Evolutionary conservation across 2,113 vertebrate species (phyloP).

Genomic region (Poeciliopsis retropinna): DNA sequence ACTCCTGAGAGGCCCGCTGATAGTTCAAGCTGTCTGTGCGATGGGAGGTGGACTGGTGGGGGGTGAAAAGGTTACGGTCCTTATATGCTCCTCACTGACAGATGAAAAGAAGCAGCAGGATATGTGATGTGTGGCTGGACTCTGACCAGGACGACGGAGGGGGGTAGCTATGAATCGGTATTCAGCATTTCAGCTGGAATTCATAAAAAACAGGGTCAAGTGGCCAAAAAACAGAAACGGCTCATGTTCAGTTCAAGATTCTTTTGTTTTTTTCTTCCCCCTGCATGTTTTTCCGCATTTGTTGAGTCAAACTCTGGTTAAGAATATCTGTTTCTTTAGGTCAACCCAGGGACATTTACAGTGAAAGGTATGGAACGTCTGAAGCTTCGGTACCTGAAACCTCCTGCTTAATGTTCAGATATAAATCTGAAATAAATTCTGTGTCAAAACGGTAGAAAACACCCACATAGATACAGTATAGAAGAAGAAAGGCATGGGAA

Average conservation of each 20-base stretch:
- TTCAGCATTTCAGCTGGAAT: not conserved
- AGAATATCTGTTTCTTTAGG: not conserved
- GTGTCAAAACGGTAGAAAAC: not conserved
- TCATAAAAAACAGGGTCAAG: not conserved
- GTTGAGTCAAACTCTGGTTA: not conserved
- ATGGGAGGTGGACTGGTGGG: not conserved
- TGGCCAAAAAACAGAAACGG: not conserved
- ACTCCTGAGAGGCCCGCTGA: conserved; percentile 13
- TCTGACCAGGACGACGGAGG: not conserved
- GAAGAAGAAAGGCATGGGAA: not conserved
- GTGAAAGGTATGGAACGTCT: not conserved
- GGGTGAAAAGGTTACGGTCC: conserved; percentile 12
- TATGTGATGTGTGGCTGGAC: not conserved
- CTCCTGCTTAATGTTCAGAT: no score
- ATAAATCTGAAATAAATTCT: no score
- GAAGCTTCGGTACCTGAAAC: not conserved
- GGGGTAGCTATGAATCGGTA: not conserved
- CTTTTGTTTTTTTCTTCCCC: no score
- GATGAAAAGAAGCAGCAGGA: conserved; percentile 35
- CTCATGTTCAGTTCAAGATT: not conserved
- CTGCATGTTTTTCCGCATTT: not conserved
- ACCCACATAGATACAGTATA: not conserved
- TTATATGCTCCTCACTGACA: conserved; percentile 17
- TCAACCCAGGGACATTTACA: not conserved
- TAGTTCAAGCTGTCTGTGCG: conserved; percentile 18